Percentiles rank a stretch among this genome's conserved stretches.
Evolutionary conservation across 1,140 invertebrate genomes (phyloP).

Genomic region (Drosophila serrata): DNA sequence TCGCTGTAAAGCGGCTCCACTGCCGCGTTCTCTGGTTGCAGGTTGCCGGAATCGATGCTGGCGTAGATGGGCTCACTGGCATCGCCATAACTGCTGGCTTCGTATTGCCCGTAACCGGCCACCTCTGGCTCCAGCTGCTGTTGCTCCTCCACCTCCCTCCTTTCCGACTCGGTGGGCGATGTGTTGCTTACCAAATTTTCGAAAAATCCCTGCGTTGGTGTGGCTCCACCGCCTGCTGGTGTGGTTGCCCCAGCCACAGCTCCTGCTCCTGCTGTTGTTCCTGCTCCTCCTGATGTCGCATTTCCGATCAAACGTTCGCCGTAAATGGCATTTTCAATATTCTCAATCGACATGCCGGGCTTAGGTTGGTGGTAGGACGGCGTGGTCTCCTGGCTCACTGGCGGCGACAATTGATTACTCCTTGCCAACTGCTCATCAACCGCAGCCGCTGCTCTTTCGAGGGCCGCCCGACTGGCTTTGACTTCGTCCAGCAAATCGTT

Average conservation of each 20-base stretch:
- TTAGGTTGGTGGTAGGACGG: constrained; percentile 35
- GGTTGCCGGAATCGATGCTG: constrained; percentile 62
- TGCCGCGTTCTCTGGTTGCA: constrained; percentile 25
- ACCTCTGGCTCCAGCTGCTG: constrained; percentile 26
- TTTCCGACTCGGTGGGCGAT: constrained; percentile 13
- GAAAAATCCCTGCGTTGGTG: constrained; percentile 59
- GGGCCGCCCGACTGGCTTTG: constrained; percentile 69
- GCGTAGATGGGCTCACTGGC: constrained; percentile 66
- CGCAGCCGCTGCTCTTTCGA: constrained; percentile 76
- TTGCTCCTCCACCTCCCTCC: constrained; percentile 8
- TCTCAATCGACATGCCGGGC: constrained; percentile 80
- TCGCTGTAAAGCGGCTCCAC: constrained; percentile 72
- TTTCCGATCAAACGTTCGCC: constrained; percentile 74
- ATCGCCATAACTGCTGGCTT: constrained; percentile 65
- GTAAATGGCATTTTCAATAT: constrained; percentile 85
- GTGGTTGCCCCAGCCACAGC: no score
- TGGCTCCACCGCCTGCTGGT: constrained; percentile 2
- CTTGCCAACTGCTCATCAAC: constrained; percentile 78
- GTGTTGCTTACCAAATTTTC: constrained; percentile 64
- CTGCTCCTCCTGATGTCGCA: constrained; percentile 13
- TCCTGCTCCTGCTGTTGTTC: constrained; percentile 15
- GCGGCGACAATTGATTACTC: constrained; percentile 78
- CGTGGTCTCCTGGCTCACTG: constrained; percentile 23
- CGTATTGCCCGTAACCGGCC: constrained; percentile 62
- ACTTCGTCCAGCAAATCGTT: constrained; percentile 78